Evolutionary conservation across 2,113 vertebrate species (phyloP).

Genomic region (Ciconia boyciana): DNA sequence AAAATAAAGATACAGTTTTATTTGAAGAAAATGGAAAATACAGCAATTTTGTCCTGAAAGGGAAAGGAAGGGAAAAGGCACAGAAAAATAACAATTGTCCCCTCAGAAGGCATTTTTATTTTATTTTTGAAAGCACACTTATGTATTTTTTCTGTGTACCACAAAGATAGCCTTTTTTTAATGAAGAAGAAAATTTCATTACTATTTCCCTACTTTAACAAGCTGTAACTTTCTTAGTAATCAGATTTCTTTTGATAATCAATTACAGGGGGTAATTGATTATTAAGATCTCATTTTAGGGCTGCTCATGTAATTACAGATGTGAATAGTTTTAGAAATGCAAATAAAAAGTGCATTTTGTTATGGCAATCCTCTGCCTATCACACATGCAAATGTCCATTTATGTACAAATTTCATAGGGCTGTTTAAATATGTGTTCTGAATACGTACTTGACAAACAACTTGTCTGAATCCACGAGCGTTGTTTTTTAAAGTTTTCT

Average conservation of each 20-base stretch:
- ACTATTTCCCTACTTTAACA: neutral
- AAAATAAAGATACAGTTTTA: neutral
- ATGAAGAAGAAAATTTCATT: neutral
- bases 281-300: neutral
- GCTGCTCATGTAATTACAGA: neutral
- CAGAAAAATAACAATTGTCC: neutral
- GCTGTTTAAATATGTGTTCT: neutral
- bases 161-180: neutral
- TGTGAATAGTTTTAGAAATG: neutral
- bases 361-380: neutral
- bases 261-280: neutral
- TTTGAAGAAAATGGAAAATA: neutral
- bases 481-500: neutral
- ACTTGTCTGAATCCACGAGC: neutral
- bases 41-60: neutral
- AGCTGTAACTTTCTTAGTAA: neutral
- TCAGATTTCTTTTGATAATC: neutral
- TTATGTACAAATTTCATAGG: neutral
- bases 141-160: neutral
- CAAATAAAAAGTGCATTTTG: neutral
- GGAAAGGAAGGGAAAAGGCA: neutral
- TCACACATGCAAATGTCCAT: neutral
- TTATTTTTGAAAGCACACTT: neutral
- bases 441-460: neutral
- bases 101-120: rapidly evolving